Evolutionary conservation across 2,888 invertebrate genomes (phyloP).

Genomic region (Agrilus mali): DNA sequence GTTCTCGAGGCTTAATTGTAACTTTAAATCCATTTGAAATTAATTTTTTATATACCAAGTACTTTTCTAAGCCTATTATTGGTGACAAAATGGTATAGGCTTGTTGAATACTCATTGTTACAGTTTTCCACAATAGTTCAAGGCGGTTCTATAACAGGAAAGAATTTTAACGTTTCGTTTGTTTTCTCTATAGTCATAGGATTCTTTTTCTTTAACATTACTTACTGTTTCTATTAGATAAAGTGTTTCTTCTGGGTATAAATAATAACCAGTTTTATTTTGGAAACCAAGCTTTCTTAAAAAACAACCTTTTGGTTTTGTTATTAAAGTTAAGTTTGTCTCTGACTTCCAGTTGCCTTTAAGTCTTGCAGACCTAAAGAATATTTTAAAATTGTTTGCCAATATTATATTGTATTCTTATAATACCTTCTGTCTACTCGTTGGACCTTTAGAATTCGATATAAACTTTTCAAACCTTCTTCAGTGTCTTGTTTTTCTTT

Average conservation of each 20-base stretch:
- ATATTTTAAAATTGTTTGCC: not conserved
- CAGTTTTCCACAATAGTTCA: slow-evolving; percentile 41
- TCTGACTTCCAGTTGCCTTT: slow-evolving; percentile 23
- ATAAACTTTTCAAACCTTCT: slow-evolving; percentile 15
- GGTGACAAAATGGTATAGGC: slow-evolving; percentile 43
- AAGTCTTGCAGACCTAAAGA: slow-evolving; percentile 21
- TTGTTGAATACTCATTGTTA: slow-evolving; percentile 51
- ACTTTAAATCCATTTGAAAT: slow-evolving; percentile 21
- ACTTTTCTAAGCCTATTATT: slow-evolving; percentile 14
- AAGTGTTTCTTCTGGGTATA: slow-evolving; percentile 54
- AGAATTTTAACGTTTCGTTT: too few species aligned
- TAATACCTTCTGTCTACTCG: slow-evolving; percentile 25
- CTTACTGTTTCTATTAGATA: slow-evolving; percentile 53
- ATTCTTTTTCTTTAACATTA: slow-evolving; percentile 4
- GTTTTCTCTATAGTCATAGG: slow-evolving; percentile 1
- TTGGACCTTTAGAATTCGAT: slow-evolving; percentile 15
- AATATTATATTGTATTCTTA: too few species aligned
- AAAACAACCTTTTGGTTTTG: slow-evolving; percentile 19
- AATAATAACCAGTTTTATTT: slow-evolving; percentile 23
- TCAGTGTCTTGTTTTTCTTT: slow-evolving; percentile 12
- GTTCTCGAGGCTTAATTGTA: not conserved
- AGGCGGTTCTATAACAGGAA: slow-evolving; percentile 44
- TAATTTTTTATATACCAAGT: slow-evolving; percentile 23
- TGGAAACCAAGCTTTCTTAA: slow-evolving; percentile 24
- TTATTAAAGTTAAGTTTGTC: slow-evolving; percentile 19